Conservation (phyloP, 2,888 invertebrate genomes). For the Athripsodes cinereus region DNA sequence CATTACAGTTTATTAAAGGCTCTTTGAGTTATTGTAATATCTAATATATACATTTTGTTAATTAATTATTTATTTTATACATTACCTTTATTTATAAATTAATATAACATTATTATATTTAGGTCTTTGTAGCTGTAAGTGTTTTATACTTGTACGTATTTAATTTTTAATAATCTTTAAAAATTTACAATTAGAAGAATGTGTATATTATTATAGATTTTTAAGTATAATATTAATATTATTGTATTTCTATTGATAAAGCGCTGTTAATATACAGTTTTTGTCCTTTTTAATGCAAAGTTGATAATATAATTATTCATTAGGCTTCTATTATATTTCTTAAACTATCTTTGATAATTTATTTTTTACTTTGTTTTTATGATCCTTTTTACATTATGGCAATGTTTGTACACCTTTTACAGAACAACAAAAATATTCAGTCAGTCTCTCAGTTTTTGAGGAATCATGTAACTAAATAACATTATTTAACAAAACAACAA, state of each 20-base stretch:
- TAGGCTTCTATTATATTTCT: neutral
- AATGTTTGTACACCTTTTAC: no score
- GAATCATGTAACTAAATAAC: no score
- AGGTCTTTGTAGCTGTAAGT: constrained; percentile 27
- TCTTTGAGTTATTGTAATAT: neutral
- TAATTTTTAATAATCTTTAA: constrained; percentile 24
- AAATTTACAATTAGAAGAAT: constrained; percentile 26
- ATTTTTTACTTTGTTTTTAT: neutral
- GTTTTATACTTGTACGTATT: constrained; percentile 27
- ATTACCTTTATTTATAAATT: neutral
- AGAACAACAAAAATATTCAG: no score
- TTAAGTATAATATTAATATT: neutral
- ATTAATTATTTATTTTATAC: neutral
- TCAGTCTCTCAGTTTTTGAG: no score
- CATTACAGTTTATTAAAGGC: neutral
- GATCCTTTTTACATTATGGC: no score
- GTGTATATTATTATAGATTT: constrained; percentile 25
- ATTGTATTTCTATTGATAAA: constrained; percentile 20
- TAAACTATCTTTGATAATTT: neutral
- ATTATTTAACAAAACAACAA: no score
- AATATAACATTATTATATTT: constrained; percentile 22
- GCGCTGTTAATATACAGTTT: constrained; percentile 22
- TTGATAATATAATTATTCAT: neutral
- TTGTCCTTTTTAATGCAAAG: neutral
- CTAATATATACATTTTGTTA: no score